phyloP scores from a whole-genome alignment of 2,113 vertebrate genomes.

The Percopsis transmontana region DNA sequence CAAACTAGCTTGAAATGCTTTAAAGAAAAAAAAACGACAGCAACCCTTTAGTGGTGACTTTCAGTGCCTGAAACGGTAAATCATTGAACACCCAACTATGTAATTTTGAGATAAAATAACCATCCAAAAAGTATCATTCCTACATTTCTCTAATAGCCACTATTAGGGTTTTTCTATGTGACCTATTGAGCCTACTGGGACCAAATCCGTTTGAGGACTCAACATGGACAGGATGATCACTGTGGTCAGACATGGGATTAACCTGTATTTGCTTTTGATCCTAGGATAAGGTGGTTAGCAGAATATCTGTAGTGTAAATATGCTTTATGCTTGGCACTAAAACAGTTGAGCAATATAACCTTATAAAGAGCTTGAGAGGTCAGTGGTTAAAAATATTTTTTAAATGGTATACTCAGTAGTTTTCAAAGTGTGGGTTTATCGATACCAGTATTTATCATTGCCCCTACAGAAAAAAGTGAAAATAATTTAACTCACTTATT shows the following conservation, averaged over 20 bases:
- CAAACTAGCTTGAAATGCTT: not conserved
- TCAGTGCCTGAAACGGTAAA: no score
- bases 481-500: no score
- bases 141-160: not conserved
- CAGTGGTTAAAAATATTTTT: not conserved
- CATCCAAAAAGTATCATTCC: no score
- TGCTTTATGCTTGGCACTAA: not conserved
- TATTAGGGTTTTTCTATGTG: no score
- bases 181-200: not conserved
- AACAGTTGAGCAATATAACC: not conserved
- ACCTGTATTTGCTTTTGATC: constrained; percentile 24
- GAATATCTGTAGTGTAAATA: constrained; percentile 8
- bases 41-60: no score
- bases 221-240: not conserved
- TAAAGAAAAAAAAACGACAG: not conserved
- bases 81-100: no score
- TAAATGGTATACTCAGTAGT: not conserved
- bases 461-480: no score
- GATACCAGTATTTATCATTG: no score
- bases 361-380: not conserved
- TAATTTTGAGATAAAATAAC: no score
- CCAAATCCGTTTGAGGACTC: not conserved
- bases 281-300: constrained; percentile 16
- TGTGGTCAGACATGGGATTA: constrained; percentile 8
- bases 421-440: not conserved